Base-by-base conservation (phyloP, 2,888 invertebrate genomes). In the Glyphotaelius pellucidus region DNA sequence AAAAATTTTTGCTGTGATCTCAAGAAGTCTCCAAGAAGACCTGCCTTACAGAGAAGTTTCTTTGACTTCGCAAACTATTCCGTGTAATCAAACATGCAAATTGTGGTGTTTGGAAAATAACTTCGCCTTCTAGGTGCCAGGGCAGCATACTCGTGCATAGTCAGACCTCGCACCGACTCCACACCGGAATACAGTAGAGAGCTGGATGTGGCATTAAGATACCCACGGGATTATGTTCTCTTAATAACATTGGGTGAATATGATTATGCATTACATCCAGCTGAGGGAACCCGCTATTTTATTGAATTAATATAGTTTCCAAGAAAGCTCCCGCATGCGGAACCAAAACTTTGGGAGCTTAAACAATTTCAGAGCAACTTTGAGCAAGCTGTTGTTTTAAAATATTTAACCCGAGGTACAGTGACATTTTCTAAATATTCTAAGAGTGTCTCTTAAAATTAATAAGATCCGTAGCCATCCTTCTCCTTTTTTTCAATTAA, bases 51-150 rank as follows among this genome's bases (percentile, higher is more conserved):
- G 1, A 19, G 25, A 67, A 67, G 52, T 67, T 67, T 19, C 52
- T 67, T 67, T 7, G 14, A 67, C 52, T 67, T 25, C 25, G 19
- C 52, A 67, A 52, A 67, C 25, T 35, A 32, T 89, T n/a, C 89
- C 32, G 52, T 79, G 32, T 35, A 89, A 89, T 89, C 89, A 89
- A 89, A 80, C 79, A 89, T 89, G 89, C 38, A 89, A 32, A 89
- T 89, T 80, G n/a, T 19, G 87, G 47, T 87, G 87, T 87, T 87
- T 47, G 87, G 67, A 52, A 87, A 47, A n/a, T 19, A 67, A 67
- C 4, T 67, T 67, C 25, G 14, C 52, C 52, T 67, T 38, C 30
- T 15, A 11, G 32, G 31, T 30, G 15, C 32, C 31, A 52, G 38
- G 80, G 80, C 25, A 12, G 35, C 52, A 67, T 67, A 67, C 52